phyloP scores from a whole-genome alignment of 2,113 vertebrate species.

The Thermophis baileyi region DNA sequence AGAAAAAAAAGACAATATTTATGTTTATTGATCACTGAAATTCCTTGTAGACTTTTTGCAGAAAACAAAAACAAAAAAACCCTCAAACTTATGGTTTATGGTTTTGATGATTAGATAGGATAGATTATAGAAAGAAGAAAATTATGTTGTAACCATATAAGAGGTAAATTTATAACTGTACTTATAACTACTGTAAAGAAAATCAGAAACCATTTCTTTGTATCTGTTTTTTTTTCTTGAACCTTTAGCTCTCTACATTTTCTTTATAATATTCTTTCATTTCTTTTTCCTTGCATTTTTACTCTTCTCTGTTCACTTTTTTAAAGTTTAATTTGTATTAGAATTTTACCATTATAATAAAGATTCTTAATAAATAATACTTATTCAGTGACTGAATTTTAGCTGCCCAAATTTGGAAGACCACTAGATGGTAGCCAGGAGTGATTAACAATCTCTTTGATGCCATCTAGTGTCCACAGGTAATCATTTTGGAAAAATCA shows the following conservation, averaged over 20 bases:
- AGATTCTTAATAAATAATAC: neutral
- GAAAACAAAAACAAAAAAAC: too few species aligned
- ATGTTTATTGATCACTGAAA: neutral
- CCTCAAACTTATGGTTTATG: neutral
- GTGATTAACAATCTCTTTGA: neutral
- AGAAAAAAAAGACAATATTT: neutral
- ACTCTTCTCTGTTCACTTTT: neutral
- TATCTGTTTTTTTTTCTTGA: neutral
- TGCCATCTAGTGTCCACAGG: neutral
- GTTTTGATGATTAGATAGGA: neutral
- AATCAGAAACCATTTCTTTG: neutral
- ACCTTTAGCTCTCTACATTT: neutral
- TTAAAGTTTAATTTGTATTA: neutral
- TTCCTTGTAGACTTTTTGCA: neutral
- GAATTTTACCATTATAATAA: neutral
- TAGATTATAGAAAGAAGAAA: neutral
- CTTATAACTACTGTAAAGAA: neutral
- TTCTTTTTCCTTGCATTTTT: neutral
- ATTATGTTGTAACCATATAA: neutral
- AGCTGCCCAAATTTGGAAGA: neutral
- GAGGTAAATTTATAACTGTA: neutral
- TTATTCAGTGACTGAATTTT: neutral
- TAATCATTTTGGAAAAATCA: neutral
- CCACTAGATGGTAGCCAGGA: neutral
- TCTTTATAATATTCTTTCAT: neutral